Conservation (phyloP, 2,113 vertebrate species). For the cat (Felis catus) region DNA sequence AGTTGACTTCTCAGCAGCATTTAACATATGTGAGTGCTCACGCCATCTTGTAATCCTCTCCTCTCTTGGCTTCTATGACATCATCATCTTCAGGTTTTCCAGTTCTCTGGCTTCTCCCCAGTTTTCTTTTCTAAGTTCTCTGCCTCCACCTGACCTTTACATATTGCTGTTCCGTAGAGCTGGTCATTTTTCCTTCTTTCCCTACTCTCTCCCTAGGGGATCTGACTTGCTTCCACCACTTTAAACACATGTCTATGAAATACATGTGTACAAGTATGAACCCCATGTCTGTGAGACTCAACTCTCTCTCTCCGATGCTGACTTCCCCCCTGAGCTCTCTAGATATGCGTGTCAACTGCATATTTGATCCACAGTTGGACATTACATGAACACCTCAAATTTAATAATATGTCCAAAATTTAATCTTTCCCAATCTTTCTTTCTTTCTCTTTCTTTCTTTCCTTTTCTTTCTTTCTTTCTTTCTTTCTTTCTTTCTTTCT, state of each 20-base stretch:
- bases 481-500: no score
- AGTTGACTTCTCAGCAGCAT: neutral
- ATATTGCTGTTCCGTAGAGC: neutral
- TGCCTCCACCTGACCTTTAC: neutral
- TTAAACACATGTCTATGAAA: neutral
- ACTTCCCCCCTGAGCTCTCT: neutral
- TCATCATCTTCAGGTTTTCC: neutral
- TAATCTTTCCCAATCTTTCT: neutral
- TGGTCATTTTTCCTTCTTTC: neutral
- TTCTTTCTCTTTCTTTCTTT: no score
- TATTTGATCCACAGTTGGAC: neutral
- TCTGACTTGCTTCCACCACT: neutral
- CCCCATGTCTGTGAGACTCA: neutral
- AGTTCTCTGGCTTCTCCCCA: neutral
- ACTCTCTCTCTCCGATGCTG: neutral
- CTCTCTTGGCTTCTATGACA: neutral
- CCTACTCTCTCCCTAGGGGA: neutral
- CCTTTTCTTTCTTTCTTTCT: no score
- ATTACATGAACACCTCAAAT: neutral
- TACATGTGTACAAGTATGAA: neutral
- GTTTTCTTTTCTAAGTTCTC: neutral
- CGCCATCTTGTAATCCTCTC: neutral
- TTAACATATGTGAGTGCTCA: neutral
- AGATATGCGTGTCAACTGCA: neutral
- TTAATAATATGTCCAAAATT: neutral